Base-by-base conservation (phyloP, 2,113 vertebrate species). In the Tricholaema leucomelas region DNA sequence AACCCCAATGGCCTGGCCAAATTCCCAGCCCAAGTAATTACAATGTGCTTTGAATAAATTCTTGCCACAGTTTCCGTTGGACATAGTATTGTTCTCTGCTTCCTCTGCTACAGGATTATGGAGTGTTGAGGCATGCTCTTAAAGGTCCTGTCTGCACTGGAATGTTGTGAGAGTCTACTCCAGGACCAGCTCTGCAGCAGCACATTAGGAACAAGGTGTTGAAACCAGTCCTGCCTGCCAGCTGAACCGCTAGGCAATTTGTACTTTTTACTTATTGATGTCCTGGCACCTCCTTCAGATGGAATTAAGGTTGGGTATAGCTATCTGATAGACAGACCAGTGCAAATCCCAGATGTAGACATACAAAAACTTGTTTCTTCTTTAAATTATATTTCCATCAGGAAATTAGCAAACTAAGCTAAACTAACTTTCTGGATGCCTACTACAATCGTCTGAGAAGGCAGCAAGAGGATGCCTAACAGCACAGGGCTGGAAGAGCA, bases 31-130 rank as follows among this genome's bases (percentile, higher is more conserved):
- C 0, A 2, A 77, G 64, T 92, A 89, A 96, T 95, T 93, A 95
- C 69, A 91, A 48, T 5, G 38, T 61, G 87, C 87, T 81, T 96
- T 58, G 87, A 91, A 91, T 85, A 96, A 95, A 92, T 93, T 93
- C 92, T 93, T 91, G 92, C 95, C 94, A 92, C 93, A 67, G 81
- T 77, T 96, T 93, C 93, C 91, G 61, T 30, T 82, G 93, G 91
- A 85, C 75, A 50, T 2, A 14, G 93, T 30, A 96, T 95, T 96
- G 93, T 96, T 96, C 91, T 82, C 84, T 82, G 6, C 87, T 94
- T 96, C 95, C 96, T 95, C 69, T 91, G 60, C 92, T 93, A 15
- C 87, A 69, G 5, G 33, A 81, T 77, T 72, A 73, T 21, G 38
- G 65, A 80, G 85, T 64, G 79, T 81, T 92, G 81, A 80, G 91